Percentiles rank a stretch among this genome's conserved stretches.
phyloP scores from a whole-genome alignment of 1,140 invertebrate genomes.

The Aphelinus atriplicis region DNA sequence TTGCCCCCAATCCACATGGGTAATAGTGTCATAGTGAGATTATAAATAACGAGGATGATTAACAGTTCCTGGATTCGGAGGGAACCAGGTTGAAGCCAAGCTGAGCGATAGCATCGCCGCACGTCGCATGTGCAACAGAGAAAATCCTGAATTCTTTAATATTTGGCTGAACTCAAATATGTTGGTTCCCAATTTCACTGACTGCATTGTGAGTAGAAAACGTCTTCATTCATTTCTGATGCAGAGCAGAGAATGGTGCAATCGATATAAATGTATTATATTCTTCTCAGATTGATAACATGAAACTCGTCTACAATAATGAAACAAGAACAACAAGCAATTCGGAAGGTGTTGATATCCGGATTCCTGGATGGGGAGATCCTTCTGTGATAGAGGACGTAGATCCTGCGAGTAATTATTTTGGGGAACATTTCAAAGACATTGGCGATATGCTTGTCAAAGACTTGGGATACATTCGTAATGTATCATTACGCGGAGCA shows the following conservation, averaged over 20 bases:
- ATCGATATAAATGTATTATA: not conserved
- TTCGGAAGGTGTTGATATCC: not conserved
- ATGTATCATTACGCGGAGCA: not conserved
- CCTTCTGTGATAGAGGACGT: not conserved
- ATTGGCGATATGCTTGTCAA: not conserved
- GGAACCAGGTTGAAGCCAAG: conserved; percentile 91
- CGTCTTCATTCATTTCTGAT: not conserved
- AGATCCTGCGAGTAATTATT: not conserved
- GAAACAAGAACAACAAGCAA: not conserved
- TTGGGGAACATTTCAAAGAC: not conserved
- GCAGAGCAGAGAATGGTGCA: not conserved
- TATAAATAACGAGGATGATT: not conserved
- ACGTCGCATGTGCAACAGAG: conserved; percentile 87
- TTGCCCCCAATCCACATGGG: too few species aligned
- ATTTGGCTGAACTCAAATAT: conserved; percentile 95
- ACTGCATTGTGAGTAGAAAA: not conserved
- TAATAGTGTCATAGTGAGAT: too few species aligned
- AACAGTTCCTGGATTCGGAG: conserved; percentile 95
- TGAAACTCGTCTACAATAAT: not conserved
- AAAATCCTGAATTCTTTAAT: conserved; percentile 83
- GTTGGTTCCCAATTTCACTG: conserved; percentile 72
- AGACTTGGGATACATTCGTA: not conserved
- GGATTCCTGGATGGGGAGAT: not conserved
- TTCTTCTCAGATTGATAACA: not conserved
- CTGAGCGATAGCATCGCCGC: conserved; percentile 84